Evolutionary conservation across 1,140 invertebrate species (phyloP).

Genomic region (Heterodera carotae): DNA sequence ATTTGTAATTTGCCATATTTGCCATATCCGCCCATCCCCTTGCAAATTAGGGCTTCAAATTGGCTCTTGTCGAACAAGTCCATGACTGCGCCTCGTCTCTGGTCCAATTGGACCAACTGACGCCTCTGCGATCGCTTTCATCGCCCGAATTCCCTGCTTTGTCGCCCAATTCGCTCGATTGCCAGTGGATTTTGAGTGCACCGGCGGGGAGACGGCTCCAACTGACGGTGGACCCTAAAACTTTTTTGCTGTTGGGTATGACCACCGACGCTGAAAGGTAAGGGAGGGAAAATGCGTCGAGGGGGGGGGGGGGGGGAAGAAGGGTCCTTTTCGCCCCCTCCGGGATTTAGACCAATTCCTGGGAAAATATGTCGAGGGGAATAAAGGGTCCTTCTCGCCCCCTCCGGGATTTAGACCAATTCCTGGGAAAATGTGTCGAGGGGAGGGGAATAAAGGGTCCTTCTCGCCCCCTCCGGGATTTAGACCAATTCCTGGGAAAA

Average conservation of each 20-base stretch:
- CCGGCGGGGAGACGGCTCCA: conserved; percentile 58
- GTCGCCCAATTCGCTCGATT: conserved; percentile 25
- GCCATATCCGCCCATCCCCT: too few species aligned
- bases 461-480: too few species aligned
- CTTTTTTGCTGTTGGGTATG: conserved; percentile 43
- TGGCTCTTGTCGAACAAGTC: conserved; percentile 49
- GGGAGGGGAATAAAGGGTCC: background rate
- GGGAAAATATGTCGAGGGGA: too few species aligned
- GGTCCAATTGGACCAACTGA: conserved; percentile 51
- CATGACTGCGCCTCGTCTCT: conserved; percentile 47
- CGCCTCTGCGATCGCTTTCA: conserved; percentile 26
- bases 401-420: too few species aligned
- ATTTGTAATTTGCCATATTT: conserved; percentile 18
- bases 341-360: too few species aligned
- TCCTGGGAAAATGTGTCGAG: conserved; percentile 20
- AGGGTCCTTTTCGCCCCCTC: too few species aligned
- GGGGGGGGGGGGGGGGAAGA: background rate
- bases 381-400: too few species aligned
- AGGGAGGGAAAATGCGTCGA: conserved; percentile 23
- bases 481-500: too few species aligned
- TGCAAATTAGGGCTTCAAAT: conserved; percentile 61
- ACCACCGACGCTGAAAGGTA: too few species aligned
- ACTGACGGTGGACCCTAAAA: conserved; percentile 57
- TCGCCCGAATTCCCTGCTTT: conserved; percentile 54
- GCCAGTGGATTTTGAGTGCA: conserved; percentile 49